A percentile compares a stretch with the other conserved stretches of the same genome.
Evolutionary conservation across 2,888 invertebrate species (phyloP).

Genomic region (Plebejus anna): DNA sequence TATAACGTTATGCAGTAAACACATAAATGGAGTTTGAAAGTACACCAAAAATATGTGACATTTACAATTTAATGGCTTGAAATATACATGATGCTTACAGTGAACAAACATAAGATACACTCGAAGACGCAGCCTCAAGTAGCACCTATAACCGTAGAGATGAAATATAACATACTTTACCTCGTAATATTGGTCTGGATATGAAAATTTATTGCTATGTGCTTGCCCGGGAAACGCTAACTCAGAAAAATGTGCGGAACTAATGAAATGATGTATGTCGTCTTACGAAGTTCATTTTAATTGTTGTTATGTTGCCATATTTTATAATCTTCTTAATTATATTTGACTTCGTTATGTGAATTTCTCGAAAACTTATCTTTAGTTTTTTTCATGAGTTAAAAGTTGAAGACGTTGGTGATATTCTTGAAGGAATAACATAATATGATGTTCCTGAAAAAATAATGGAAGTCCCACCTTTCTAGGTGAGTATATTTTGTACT

Average conservation of each 20-base stretch:
- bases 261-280: constrained; percentile 26
- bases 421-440: no score
- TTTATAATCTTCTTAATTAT: neutral
- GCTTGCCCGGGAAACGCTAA: constrained; percentile 59
- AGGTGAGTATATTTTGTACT: no score
- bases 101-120: constrained; percentile 3
- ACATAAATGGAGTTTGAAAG: neutral
- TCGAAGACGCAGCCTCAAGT: constrained; percentile 46
- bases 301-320: constrained; percentile 7
- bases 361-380: neutral
- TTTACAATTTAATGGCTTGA: neutral
- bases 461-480: no score
- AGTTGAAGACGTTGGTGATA: no score
- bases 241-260: constrained; percentile 52
- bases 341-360: neutral
- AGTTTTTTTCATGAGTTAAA: neutral
- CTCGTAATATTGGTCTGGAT: constrained; percentile 74
- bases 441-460: no score
- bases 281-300: constrained; percentile 19
- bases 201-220: constrained; percentile 76
- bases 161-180: constrained; percentile 74
- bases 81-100: neutral
- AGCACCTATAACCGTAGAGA: constrained; percentile 60
- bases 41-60: neutral
- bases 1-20: neutral